These are phyloP conservation scores for Acrocyrtus sp. DNA, from an alignment of 2,888 invertebrate species.

Conservation along the genomic window DNA sequence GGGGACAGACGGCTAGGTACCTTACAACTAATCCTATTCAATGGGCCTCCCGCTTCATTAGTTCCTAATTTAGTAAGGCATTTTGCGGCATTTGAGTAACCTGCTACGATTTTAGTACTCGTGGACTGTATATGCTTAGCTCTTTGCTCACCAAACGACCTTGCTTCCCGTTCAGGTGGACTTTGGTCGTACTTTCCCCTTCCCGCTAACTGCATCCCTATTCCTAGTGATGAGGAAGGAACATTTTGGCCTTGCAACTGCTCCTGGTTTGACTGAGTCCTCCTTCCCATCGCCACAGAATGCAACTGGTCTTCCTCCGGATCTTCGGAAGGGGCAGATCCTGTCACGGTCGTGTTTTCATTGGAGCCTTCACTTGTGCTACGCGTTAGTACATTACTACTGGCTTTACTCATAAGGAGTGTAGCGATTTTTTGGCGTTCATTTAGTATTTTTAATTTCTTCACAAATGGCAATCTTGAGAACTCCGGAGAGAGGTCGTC, in stretches of 20 bases:
- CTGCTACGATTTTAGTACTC: constrained; percentile 21
- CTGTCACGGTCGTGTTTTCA: constrained; percentile 63
- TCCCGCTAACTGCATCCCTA: neutral
- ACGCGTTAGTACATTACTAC: constrained; percentile 74
- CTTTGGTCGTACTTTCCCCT: constrained; percentile 45
- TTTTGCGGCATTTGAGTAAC: constrained; percentile 55
- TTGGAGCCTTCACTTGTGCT: constrained; percentile 82
- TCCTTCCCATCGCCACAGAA: constrained; percentile 54
- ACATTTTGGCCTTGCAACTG: constrained; percentile 32
- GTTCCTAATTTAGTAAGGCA: constrained; percentile 54
- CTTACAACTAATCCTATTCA: constrained; percentile 37
- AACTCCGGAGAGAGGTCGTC: constrained; percentile 85
- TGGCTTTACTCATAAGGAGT: constrained; percentile 66
- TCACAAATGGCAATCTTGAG: constrained; percentile 85
- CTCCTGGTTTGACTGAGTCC: constrained; percentile 61
- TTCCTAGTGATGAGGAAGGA: constrained; percentile 9
- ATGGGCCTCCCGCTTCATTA: constrained; percentile 18
- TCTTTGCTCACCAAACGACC: neutral
- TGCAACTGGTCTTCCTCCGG: constrained; percentile 51
- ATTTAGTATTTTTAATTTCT: constrained; percentile 87
- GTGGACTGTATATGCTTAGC: constrained; percentile 6
- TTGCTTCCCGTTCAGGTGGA: constrained; percentile 37
- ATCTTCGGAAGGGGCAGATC: constrained; percentile 5
- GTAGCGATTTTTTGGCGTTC: constrained; percentile 88
- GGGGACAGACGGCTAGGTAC: constrained; percentile 29